Percentiles rank a stretch among this genome's conserved stretches.
Evolutionary conservation across 2,888 invertebrate genomes (phyloP).

Genomic region (Troides aeacus): DNA sequence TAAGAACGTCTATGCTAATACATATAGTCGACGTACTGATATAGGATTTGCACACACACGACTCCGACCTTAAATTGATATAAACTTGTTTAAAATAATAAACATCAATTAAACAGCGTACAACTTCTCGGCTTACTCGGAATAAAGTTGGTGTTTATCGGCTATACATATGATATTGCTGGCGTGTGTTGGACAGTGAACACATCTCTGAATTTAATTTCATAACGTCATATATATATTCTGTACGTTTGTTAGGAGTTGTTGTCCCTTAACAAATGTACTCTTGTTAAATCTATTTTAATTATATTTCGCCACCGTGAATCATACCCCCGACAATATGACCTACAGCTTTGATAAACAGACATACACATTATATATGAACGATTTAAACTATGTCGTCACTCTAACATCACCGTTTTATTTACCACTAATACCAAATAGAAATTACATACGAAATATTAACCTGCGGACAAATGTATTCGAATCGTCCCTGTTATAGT

Average conservation of each 20-base stretch:
- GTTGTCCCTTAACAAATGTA: constrained; percentile 2
- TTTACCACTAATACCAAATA: neutral
- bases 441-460: too few relatives aligned
- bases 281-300: constrained; percentile 5
- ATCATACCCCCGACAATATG: neutral
- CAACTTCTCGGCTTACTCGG: neutral
- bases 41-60: neutral
- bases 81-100: neutral
- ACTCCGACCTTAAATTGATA: neutral
- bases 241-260: neutral
- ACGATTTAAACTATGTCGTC: neutral
- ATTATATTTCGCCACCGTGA: neutral
- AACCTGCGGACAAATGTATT: too few relatives aligned
- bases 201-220: constrained; percentile 15
- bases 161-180: neutral
- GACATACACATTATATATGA: neutral
- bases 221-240: constrained; percentile 3
- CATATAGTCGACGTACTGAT: neutral
- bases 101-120: neutral
- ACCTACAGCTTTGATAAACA: neutral
- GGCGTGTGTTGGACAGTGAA: neutral
- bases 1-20: neutral
- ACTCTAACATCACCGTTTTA: neutral
- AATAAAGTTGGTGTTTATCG: neutral
- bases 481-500: too few relatives aligned